phyloP scores from a whole-genome alignment of 2,888 invertebrate genomes.

The Piscicola geometra region DNA sequence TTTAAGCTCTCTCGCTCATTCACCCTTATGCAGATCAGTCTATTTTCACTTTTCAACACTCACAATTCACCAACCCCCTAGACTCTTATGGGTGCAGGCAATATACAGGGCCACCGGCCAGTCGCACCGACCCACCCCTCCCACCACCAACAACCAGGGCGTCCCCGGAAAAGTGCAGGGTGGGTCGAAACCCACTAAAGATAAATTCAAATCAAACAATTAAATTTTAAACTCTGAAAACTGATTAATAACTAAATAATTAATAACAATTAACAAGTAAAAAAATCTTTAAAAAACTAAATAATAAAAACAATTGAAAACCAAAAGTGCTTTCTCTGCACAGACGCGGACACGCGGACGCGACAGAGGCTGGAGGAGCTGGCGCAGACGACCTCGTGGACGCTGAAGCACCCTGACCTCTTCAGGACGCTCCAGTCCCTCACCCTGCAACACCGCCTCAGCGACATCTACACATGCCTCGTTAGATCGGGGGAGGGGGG shows the following conservation, averaged over 20 bases:
- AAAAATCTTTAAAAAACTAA: neutral
- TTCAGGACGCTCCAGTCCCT: conserved; percentile 83
- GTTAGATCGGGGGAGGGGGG: conserved; percentile 57
- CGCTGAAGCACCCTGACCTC: conserved; percentile 86
- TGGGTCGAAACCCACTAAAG: no score
- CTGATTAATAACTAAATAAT: neutral
- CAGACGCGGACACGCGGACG: conserved; percentile 82
- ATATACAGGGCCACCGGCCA: conserved; percentile 98
- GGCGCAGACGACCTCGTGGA: conserved; percentile 97
- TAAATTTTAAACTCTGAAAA: neutral
- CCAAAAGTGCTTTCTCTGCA: conserved; percentile 38
- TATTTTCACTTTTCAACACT: no score
- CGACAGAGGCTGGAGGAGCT: conserved; percentile 99
- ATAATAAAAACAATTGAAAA: neutral
- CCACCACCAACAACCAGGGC: conserved; percentile 14
- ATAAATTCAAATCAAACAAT: neutral
- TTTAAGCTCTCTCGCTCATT: no score
- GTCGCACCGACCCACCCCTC: conserved; percentile 79
- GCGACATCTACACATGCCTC: conserved; percentile 94
- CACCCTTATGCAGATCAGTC: no score
- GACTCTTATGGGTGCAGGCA: conserved; percentile 96
- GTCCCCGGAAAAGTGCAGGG: neutral
- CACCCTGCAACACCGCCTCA: conserved; percentile 87
- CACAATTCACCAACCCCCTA: no score
- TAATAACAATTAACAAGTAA: neutral